These are phyloP conservation scores for Aproaerema taeniolella DNA, from an alignment of 2,888 invertebrate species.

Conservation along the genomic window DNA sequence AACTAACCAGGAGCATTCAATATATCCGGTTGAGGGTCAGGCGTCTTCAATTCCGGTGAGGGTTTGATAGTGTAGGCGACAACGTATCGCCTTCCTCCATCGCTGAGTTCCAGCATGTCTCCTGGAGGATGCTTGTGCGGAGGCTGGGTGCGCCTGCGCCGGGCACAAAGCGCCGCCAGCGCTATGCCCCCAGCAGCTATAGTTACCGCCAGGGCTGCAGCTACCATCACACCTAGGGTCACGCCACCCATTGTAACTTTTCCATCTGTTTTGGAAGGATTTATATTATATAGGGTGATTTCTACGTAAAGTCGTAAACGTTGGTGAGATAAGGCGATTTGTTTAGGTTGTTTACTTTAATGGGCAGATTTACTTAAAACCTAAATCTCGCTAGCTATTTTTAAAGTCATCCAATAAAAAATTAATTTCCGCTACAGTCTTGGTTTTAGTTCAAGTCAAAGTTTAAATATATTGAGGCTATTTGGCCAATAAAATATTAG, in stretches of 20 bases:
- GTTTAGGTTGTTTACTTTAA: background rate
- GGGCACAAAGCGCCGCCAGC: conserved; percentile 50
- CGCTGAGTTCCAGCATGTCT: conserved; percentile 81
- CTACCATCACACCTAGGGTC: conserved; percentile 81
- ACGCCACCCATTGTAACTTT: conserved; percentile 83
- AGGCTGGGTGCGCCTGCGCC: conserved; percentile 48
- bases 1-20: conserved; percentile 83
- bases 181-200: conserved; percentile 55
- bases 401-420: background rate
- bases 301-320: too few species aligned
- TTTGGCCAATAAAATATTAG: too few species aligned
- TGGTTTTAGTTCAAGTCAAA: too few species aligned
- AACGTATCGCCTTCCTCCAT: conserved; percentile 89
- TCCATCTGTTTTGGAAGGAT: conserved; percentile 72
- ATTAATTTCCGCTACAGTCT: too few species aligned
- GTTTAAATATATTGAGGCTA: too few species aligned
- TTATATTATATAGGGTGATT: too few species aligned
- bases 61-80: conserved; percentile 91
- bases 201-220: conserved; percentile 50
- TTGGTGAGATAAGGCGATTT: too few species aligned
- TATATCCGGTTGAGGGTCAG: conserved; percentile 86
- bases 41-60: conserved; percentile 72
- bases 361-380: background rate
- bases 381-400: background rate
- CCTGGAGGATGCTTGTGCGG: conserved; percentile 65